phyloP scores from a whole-genome alignment of 2,797 vertebrate species.

The Menidia menidia region DNA sequence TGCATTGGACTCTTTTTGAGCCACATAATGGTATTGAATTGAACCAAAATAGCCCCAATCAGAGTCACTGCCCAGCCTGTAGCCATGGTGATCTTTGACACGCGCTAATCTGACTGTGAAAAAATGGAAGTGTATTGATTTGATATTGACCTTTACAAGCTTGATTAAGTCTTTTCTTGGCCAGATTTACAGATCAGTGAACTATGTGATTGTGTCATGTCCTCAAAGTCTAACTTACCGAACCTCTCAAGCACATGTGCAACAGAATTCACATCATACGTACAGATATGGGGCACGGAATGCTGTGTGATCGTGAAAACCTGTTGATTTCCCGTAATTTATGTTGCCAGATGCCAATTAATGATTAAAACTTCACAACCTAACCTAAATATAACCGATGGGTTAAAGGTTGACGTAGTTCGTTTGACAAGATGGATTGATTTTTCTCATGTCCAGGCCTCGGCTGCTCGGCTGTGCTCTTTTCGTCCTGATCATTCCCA shows the following conservation, averaged over 20 bases:
- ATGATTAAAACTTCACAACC: constrained; percentile 29
- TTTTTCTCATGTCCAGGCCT: constrained; percentile 35
- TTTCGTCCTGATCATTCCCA: constrained; percentile 60
- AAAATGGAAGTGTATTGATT: constrained; percentile 67
- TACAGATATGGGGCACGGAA: neutral
- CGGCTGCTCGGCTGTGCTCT: constrained; percentile 33
- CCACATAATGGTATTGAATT: neutral
- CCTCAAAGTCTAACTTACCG: neutral
- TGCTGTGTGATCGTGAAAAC: neutral
- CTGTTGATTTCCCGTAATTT: neutral
- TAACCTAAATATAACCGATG: constrained; percentile 41
- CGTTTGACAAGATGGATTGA: constrained; percentile 63
- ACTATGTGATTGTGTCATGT: constrained; percentile 59
- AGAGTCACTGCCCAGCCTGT: constrained; percentile 14
- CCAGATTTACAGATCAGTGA: constrained; percentile 63
- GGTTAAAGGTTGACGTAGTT: constrained; percentile 47
- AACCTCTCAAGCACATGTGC: neutral
- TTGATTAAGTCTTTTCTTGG: constrained; percentile 65
- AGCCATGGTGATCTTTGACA: constrained; percentile 48
- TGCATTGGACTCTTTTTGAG: neutral
- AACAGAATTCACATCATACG: neutral
- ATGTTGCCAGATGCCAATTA: constrained; percentile 20
- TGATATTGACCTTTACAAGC: constrained; percentile 56
- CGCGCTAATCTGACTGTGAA: constrained; percentile 55
- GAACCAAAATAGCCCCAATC: constrained; percentile 20